Base-by-base conservation (phyloP, 1,140 invertebrate genomes). In the Drosophila sproati region DNA sequence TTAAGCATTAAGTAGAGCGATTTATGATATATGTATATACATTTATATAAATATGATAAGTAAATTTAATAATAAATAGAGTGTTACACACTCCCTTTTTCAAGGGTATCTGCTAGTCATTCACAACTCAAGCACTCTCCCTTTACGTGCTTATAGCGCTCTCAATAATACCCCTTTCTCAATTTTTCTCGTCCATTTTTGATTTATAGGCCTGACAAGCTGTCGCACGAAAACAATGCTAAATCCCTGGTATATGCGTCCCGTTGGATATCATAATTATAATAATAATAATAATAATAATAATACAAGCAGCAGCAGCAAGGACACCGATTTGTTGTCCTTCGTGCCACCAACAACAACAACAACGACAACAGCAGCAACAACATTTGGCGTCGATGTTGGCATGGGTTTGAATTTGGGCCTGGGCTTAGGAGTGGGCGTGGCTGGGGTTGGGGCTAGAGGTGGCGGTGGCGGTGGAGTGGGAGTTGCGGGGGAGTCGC, bases 201-300 rank as follows among this genome's bases (percentile, higher is more conserved):
- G 83, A 88, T 88, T 88, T 88, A 88, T 88, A 88, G 83, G 51
- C 29, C 48, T 76, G 59, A 41, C 83, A 87, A 80, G 83, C 83
- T 88, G 82, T 87, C 82, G 82, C 55, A 71, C 77, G 52, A 89
- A 83, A 85, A 71, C 85, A 78, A 73, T 89, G 66, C 76, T 80
- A 61, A 83, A 64, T 78, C 85, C 85, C 35, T 88, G 85, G 85
- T 81, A 89, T 79, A 80, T 89, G 74, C 66, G 81, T 62, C 85
- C 85, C 76, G 63, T 55, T 20, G 74, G 64, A 78, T 89, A 89
- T 90, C 85, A 89, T 81, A 85, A 89, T 88, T 86, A 88, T 72
- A 80, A 73, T 70, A 64, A 56, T 60, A 52, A 66, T 39, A 63
- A 57, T n/a, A n/a, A n/a, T 43, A 63, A 54, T 12, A 66, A 51